These are phyloP conservation scores for Danionella cerebrum DNA, from an alignment of 2,113 vertebrate genomes.

Conservation along the genomic window DNA sequence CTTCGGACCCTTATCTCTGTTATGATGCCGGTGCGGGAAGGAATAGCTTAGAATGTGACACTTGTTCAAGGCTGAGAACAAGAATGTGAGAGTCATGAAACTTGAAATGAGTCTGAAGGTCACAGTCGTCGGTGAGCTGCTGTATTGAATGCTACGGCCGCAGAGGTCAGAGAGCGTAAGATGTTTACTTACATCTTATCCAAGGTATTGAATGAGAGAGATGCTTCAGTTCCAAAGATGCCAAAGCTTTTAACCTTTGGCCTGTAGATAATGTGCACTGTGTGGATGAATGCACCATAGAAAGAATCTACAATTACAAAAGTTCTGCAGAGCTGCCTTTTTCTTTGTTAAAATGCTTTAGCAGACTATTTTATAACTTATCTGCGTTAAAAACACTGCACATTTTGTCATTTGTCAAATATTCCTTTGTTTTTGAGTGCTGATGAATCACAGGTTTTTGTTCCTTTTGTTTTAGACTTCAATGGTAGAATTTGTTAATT, in stretches of 20 bases:
- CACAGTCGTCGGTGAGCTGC: not conserved
- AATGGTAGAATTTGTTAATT: slow-evolving; percentile 43
- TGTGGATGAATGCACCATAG: not conserved
- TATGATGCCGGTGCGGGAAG: too few relatives aligned
- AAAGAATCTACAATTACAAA: slow-evolving; percentile 46
- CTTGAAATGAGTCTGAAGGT: not conserved
- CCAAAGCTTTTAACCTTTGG: slow-evolving; percentile 10
- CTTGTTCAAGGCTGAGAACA: too few relatives aligned
- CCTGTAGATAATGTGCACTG: slow-evolving; percentile 14
- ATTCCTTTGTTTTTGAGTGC: too few relatives aligned
- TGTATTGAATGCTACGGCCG: not conserved
- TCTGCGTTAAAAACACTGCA: too few relatives aligned
- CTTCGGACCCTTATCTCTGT: too few relatives aligned
- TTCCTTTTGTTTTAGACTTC: slow-evolving; percentile 44
- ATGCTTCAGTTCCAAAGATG: slow-evolving; percentile 22
- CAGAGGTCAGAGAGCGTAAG: slow-evolving; percentile 44
- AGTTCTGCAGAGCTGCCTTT: not conserved
- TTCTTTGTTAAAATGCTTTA: not conserved
- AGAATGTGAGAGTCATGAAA: too few relatives aligned
- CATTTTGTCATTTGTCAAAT: too few relatives aligned
- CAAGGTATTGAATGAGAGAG: not conserved
- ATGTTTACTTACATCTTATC: slow-evolving; percentile 35
- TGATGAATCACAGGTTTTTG: too few relatives aligned
- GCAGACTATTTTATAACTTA: too few relatives aligned
- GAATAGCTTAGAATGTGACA: too few relatives aligned